Conservation (phyloP, 2,888 invertebrate genomes). For the Cryptocheilus praepositus region DNA sequence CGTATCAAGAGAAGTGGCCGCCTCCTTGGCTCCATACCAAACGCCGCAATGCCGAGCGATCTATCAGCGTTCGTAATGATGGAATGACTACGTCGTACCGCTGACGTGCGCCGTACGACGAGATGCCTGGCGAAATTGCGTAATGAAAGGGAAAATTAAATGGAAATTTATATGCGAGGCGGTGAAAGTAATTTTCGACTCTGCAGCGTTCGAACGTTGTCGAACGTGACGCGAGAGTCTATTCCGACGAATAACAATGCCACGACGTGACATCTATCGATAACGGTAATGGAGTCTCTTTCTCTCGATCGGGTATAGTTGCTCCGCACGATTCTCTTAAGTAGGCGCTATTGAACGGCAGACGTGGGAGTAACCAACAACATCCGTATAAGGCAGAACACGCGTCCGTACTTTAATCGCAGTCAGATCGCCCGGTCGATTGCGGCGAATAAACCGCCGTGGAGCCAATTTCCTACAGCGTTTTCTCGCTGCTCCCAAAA, state of each 20-base stretch:
- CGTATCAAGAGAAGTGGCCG: not conserved
- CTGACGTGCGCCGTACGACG: too few species aligned
- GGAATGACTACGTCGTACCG: too few species aligned
- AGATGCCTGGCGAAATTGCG: too few species aligned
- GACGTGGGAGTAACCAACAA: constrained; percentile 50
- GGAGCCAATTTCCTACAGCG: too few species aligned
- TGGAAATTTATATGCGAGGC: too few species aligned
- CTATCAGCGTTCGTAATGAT: too few species aligned
- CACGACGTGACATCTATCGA: constrained; percentile 33
- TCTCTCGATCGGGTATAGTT: constrained; percentile 20
- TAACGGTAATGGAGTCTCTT: constrained; percentile 56
- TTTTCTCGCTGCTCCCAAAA: too few species aligned
- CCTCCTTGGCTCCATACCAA: not conserved
- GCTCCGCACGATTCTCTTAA: constrained; percentile 26
- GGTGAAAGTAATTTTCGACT: too few species aligned
- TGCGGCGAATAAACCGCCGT: not conserved
- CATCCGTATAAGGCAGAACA: constrained; percentile 32
- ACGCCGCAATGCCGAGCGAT: too few species aligned
- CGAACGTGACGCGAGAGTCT: too few species aligned
- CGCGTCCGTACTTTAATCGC: not conserved
- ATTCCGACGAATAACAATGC: not conserved
- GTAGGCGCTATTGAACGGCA: constrained; percentile 49
- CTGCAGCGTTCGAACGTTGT: too few species aligned
- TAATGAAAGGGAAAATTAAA: too few species aligned
- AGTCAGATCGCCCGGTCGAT: constrained; percentile 43